These are phyloP conservation scores for Gila orcuttii DNA, from an alignment of 2,113 vertebrate genomes.

Conservation along the genomic window DNA sequence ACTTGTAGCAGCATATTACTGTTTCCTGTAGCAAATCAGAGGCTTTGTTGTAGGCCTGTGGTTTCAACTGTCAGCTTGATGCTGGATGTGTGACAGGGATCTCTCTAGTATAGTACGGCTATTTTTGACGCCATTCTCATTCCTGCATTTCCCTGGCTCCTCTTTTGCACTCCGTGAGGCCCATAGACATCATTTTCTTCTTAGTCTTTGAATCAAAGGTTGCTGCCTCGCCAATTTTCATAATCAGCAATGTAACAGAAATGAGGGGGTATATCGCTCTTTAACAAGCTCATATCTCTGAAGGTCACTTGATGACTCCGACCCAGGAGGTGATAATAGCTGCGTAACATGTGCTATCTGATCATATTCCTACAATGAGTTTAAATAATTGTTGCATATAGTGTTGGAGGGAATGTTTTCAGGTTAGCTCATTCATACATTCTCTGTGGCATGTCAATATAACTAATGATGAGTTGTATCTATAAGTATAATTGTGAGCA, in stretches of 20 bases:
- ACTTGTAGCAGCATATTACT: neutral
- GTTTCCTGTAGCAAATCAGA: neutral
- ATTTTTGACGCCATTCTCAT: constrained; percentile 27
- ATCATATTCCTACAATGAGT: too few species aligned
- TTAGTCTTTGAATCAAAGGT: neutral
- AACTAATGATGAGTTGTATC: neutral
- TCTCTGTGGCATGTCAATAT: neutral
- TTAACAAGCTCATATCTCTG: neutral
- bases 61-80: neutral
- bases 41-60: neutral
- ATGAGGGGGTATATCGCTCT: neutral
- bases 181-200: neutral
- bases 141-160: neutral
- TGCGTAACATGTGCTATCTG: neutral
- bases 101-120: neutral
- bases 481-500: neutral
- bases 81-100: constrained; percentile 12
- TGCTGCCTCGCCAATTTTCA: neutral
- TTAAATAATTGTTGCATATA: neutral
- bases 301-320: neutral
- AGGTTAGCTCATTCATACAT: neutral
- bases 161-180: neutral
- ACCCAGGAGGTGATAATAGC: neutral
- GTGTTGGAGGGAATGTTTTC: neutral
- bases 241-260: neutral